Evolutionary conservation across 2,888 invertebrate genomes (phyloP).

Genomic region (Ceriagrion tenellum): DNA sequence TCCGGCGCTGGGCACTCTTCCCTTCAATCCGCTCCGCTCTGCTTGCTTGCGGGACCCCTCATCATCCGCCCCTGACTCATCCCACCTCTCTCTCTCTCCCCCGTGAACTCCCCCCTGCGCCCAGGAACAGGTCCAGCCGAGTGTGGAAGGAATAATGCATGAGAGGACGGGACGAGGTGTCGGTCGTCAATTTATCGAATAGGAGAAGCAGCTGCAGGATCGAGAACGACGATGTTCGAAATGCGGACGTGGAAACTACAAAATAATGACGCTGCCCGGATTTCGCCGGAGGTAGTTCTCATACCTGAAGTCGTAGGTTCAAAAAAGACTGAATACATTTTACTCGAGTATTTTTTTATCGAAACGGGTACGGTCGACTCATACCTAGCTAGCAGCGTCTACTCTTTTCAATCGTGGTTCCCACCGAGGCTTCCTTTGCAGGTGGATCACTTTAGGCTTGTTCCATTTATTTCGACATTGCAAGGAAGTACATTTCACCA

Average conservation of each 20-base stretch:
- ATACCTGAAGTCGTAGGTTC: too few relatives aligned
- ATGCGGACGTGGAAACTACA: not conserved
- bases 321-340: too few relatives aligned
- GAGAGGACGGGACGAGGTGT: not conserved
- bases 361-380: too few relatives aligned
- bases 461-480: too few relatives aligned
- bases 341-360: too few relatives aligned
- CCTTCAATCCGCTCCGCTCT: not conserved
- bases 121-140: not conserved
- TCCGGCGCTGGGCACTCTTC: not conserved
- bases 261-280: not conserved
- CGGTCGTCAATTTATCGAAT: constrained; percentile 10
- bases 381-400: too few relatives aligned
- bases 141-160: constrained; percentile 14
- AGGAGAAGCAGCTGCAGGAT: not conserved
- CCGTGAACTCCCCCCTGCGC: not conserved
- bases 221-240: not conserved
- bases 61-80: not conserved
- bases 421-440: too few relatives aligned
- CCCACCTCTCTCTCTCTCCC: too few relatives aligned
- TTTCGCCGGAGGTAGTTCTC: too few relatives aligned
- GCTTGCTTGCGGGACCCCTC: not conserved
- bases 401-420: too few relatives aligned
- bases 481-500: too few relatives aligned
- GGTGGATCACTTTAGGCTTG: too few relatives aligned